Evolutionary conservation across 2,113 vertebrate genomes (phyloP).

Genomic region (Bombycilla garrulus): DNA sequence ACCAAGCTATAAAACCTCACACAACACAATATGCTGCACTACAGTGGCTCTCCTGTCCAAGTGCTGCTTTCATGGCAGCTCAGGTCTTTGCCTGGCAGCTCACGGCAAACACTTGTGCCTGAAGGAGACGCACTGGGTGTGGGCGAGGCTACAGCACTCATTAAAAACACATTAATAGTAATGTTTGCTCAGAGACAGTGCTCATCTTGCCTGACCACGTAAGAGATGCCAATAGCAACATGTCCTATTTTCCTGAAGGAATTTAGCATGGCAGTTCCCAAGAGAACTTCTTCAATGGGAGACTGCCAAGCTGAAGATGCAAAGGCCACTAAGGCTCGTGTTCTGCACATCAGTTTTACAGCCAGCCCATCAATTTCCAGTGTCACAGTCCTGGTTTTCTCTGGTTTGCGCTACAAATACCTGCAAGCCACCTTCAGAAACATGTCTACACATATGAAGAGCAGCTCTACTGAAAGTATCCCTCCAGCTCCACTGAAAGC

Average conservation of each 20-base stretch:
- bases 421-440: not conserved
- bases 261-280: not conserved
- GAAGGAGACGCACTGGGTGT: not conserved
- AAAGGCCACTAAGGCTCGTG: not conserved
- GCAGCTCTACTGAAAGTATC: not conserved
- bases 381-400: not conserved
- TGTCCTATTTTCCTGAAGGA: not conserved
- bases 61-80: not conserved
- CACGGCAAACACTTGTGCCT: not conserved
- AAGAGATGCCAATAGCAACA: not conserved
- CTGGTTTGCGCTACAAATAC: not conserved
- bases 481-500: not conserved
- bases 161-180: not conserved
- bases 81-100: not conserved
- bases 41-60: not conserved
- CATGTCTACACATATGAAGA: not conserved
- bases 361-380: not conserved
- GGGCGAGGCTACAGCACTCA: not conserved
- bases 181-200: not conserved
- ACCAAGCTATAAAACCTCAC: not conserved
- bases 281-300: not conserved
- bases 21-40: not conserved
- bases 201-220: not conserved
- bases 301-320: not conserved
- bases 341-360: not conserved